Percentiles rank a stretch among this genome's conserved stretches.
These are phyloP conservation scores for Paralinhomoeus sp. DNA, from an alignment of 2,888 invertebrate species.

Conservation along the genomic window DNA sequence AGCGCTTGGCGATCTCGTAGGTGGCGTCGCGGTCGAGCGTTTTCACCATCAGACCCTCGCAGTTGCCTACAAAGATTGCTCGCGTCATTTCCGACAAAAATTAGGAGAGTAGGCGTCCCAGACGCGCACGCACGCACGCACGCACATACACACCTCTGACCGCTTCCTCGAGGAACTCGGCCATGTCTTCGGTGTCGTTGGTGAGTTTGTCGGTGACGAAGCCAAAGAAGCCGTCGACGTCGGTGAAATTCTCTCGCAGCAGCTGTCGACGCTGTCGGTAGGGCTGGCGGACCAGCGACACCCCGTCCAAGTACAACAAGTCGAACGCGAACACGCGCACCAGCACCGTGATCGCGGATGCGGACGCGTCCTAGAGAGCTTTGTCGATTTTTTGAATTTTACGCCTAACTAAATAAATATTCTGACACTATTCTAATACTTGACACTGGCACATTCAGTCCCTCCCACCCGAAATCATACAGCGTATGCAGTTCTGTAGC, in stretches of 20 bases:
- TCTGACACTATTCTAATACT: too few relatives aligned
- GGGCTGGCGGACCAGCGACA: constrained; percentile 52
- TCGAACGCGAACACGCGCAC: constrained; percentile 94
- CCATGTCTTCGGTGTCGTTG: constrained; percentile 63
- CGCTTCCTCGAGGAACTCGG: constrained; percentile 74
- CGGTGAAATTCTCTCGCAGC: constrained; percentile 6
- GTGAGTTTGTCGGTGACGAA: constrained; percentile 67
- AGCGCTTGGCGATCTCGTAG: constrained; percentile 88
- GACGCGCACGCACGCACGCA: too few relatives aligned
- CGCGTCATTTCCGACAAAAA: too few relatives aligned
- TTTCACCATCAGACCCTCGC: constrained; percentile 97
- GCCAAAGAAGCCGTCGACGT: constrained; percentile 42
- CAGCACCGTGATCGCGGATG: constrained; percentile 53
- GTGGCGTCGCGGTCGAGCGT: constrained; percentile 63
- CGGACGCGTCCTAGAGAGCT: constrained; percentile 52
- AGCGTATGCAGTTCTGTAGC: too few relatives aligned
- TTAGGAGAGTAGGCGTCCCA: too few relatives aligned
- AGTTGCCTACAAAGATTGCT: constrained; percentile 43
- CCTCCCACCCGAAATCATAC: too few relatives aligned
- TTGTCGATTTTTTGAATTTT: too few relatives aligned
- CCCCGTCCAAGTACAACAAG: constrained; percentile 67
- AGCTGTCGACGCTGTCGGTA: constrained; percentile 44
- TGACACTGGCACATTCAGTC: too few relatives aligned
- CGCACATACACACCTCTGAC: constrained; percentile 41
- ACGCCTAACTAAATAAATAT: too few relatives aligned